Evolutionary conservation across 2,113 vertebrate species (phyloP).

Genomic region (Petroica traversi): DNA sequence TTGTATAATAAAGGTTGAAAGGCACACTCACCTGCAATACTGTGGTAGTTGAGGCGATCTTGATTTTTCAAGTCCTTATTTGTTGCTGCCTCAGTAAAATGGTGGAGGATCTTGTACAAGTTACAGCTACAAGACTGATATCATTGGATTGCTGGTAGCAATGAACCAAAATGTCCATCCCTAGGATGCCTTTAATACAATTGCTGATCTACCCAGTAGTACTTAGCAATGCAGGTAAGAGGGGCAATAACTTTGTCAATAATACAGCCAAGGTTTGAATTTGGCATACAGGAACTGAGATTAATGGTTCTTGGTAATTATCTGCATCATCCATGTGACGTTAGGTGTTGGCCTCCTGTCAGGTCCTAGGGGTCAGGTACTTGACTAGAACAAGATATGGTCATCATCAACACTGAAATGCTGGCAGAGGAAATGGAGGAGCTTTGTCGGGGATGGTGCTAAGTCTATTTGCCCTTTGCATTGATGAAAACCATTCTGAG

Average conservation of each 20-base stretch:
- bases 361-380: neutral
- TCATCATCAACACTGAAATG: neutral
- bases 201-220: neutral
- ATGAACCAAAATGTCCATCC: neutral
- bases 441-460: neutral
- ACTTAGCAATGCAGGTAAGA: neutral
- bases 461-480: neutral
- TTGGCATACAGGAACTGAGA: neutral
- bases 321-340: neutral
- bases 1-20: neutral
- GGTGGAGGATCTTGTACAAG: neutral
- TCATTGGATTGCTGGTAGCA: neutral
- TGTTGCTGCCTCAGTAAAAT: neutral
- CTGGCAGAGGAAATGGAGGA: neutral
- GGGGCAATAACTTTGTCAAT: neutral
- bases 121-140: neutral
- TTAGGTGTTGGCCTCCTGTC: neutral
- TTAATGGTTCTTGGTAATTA: neutral
- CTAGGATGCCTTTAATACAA: neutral
- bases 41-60: neutral
- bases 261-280: neutral
- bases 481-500: neutral
- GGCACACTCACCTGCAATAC: neutral
- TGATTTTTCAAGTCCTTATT: neutral
- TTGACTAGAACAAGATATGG: neutral